These are phyloP conservation scores for Epizoanthus scotinus DNA, from an alignment of 92 coral and sea anemone species.

Conservation along the genomic window DNA sequence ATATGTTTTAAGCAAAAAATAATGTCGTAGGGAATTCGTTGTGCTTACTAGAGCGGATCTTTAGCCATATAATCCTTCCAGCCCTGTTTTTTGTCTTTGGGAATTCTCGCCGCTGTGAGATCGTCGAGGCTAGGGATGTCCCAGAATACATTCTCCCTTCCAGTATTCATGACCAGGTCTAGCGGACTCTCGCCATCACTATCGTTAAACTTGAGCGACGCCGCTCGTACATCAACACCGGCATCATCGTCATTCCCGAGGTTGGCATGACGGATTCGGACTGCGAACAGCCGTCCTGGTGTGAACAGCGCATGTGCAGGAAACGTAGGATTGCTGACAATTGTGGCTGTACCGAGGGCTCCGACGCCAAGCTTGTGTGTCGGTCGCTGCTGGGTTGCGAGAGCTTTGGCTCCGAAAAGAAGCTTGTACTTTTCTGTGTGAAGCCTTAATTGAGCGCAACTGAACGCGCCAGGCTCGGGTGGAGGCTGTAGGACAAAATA, in stretches of 20 bases:
- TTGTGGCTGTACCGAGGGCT: slow-evolving; percentile 50
- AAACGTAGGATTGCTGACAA: slow-evolving; percentile 32
- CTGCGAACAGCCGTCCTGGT: slow-evolving; percentile 63
- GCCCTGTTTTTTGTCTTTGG: neutral
- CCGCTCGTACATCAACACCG: slow-evolving; percentile 65
- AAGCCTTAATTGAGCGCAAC: slow-evolving; percentile 14
- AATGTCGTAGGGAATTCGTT: too few species aligned
- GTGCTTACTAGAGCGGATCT: slow-evolving; percentile 5
- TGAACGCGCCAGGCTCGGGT: slow-evolving; percentile 30
- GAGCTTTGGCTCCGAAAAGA: neutral
- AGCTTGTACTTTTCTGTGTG: too few species aligned
- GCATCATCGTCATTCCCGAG: slow-evolving; percentile 63
- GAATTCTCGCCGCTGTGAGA: slow-evolving; percentile 16
- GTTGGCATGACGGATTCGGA: slow-evolving; percentile 77
- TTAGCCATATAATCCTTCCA: slow-evolving; percentile 14
- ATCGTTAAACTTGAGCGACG: slow-evolving; percentile 82
- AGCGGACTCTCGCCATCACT: slow-evolving; percentile 72
- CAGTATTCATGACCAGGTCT: slow-evolving; percentile 77
- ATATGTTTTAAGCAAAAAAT: too few species aligned
- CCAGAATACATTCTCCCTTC: slow-evolving; percentile 73
- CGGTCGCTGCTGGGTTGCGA: slow-evolving; percentile 36
- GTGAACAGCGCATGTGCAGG: slow-evolving; percentile 64
- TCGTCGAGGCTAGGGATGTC: slow-evolving; percentile 59
- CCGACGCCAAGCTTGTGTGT: slow-evolving; percentile 56
- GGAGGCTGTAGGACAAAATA: slow-evolving; percentile 27